Base-by-base conservation (phyloP, 2,797 vertebrate genomes). In the Bradypodion ventrale region DNA sequence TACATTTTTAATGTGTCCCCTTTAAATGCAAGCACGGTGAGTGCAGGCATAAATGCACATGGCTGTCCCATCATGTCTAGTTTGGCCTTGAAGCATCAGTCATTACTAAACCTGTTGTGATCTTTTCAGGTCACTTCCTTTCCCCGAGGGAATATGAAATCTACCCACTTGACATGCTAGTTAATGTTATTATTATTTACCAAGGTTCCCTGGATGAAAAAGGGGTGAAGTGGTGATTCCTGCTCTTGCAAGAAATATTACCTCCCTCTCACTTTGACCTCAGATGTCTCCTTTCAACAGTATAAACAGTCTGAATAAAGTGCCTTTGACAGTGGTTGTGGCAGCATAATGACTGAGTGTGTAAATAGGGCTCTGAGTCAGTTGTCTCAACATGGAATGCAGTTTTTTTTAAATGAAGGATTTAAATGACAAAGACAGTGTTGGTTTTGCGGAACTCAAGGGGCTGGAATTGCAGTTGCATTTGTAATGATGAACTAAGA, bases 91-190 rank as follows among this genome's bases (percentile, higher is more conserved):
- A 72, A n/a, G 37, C 5, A 65, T 52, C 42, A 65, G 32, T 40
- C 35, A 63, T 63, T 40, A 42, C 81, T 75, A 23, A 52, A 13
- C n/a, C 52, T 12, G 60, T 65, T 83, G 72, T 63, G 32, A 75
- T 60, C 35, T 75, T 75, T 83, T 75, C 44, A n/a, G 81, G 60
- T 83, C 60, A 75, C 9, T 65, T 60, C 44, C 2, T 83, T 40
- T 66, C 73, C 60, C 60, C 21, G 2, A 23, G 72, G 37, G 44
- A 52, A 42, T 60, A 72, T 42, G 27, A 72, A 72, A 72, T 72
- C 68, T 23, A 81, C 49, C 66, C 68, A 2, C 37, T 56, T 21
- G 32, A 40, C 72, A 56, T 65, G 59, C 8, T 75, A 75, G 65
- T 32, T 63, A 23, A 21, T 75, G 75, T 35, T 75, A 75, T 35